A percentile compares a stretch with the other conserved stretches of the same genome.
Conservation (phyloP, 2,113 vertebrate species). For the Rhinichthys klamathensis region DNA sequence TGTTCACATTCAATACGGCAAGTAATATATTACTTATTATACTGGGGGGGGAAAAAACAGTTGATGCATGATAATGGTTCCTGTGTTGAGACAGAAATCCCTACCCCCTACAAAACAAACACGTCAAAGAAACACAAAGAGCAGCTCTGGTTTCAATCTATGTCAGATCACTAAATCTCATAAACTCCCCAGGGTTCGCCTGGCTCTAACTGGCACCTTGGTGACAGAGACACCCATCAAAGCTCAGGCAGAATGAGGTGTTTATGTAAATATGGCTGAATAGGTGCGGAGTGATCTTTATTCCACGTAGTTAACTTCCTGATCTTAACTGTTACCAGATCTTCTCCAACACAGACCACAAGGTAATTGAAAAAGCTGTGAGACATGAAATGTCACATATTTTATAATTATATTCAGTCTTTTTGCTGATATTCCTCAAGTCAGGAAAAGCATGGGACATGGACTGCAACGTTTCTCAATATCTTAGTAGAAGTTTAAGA, state of each 20-base stretch:
- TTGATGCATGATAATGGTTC: not conserved
- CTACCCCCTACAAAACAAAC: constrained; percentile 23
- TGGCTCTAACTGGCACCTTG: constrained; percentile 46
- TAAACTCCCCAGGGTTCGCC: constrained; percentile 32
- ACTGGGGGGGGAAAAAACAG: not conserved
- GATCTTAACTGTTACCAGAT: constrained; percentile 46
- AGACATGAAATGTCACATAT: constrained; percentile 9
- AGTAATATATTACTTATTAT: not conserved
- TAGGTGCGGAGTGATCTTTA: constrained; percentile 43
- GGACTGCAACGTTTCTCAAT: not conserved
- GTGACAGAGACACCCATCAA: constrained; percentile 39
- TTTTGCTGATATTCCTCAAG: not conserved
- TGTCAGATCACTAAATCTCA: not conserved
- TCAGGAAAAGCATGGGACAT: not conserved
- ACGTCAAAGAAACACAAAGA: not conserved
- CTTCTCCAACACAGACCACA: constrained; percentile 18
- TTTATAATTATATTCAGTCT: constrained; percentile 20
- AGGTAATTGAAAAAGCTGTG: not conserved
- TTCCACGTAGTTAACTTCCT: constrained; percentile 33
- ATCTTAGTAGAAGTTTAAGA: not conserved
- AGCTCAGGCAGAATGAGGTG: constrained; percentile 3
- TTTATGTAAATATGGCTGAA: constrained; percentile 49
- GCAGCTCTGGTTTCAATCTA: constrained; percentile 20
- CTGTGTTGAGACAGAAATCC: not conserved
- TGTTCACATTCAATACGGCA: not conserved